phyloP scores from a whole-genome alignment of 2,888 invertebrate species.

The Escarpia spicata region DNA sequence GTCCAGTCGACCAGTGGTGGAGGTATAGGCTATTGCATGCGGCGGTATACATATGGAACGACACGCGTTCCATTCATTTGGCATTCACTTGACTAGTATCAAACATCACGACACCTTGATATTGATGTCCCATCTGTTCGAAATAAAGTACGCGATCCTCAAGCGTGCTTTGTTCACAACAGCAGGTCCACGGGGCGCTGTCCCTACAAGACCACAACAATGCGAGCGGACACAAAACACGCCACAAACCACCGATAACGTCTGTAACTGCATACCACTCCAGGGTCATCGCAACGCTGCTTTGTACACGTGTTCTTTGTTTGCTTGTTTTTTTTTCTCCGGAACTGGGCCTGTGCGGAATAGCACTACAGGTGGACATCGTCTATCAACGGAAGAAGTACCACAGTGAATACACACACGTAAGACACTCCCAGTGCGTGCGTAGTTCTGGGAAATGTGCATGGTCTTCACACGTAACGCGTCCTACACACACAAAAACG shows the following conservation, averaged over 20 bases:
- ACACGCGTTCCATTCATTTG: not conserved
- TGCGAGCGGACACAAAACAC: not conserved
- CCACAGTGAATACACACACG: not conserved
- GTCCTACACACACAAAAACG: not conserved
- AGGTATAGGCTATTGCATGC: not conserved
- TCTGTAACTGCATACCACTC: too few relatives aligned
- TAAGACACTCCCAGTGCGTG: not conserved
- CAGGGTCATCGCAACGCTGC: too few relatives aligned
- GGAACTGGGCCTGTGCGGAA: too few relatives aligned
- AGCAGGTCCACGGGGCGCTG: not conserved
- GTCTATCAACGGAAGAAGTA: too few relatives aligned
- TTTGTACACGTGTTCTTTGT: too few relatives aligned
- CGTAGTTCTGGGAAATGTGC: not conserved
- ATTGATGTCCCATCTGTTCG: not conserved
- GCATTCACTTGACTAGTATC: not conserved
- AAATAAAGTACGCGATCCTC: not conserved
- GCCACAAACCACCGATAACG: too few relatives aligned
- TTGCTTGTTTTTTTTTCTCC: too few relatives aligned
- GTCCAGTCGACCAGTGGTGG: not conserved
- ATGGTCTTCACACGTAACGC: not conserved
- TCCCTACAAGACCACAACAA: not conserved
- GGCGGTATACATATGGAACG: not conserved
- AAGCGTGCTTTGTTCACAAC: not conserved
- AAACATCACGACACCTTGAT: not conserved
- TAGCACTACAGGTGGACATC: too few relatives aligned